Percentiles rank a stretch among this genome's conserved stretches.
These are phyloP conservation scores for Diplodus sargus DNA, from an alignment of 2,797 vertebrate genomes.

Conservation along the genomic window DNA sequence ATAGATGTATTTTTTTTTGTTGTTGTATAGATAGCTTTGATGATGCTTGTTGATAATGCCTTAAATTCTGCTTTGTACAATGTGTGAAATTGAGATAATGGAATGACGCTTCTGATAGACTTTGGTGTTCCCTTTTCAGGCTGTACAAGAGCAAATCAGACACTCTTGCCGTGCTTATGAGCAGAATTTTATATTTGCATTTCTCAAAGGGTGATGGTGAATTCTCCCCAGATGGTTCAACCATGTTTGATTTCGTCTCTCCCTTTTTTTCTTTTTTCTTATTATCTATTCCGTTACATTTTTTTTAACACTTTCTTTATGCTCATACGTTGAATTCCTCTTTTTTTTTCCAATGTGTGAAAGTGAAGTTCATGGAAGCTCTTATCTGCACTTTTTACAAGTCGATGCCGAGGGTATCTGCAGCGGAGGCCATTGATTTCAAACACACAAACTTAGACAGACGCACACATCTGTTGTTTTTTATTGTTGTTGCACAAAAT, in stretches of 20 bases:
- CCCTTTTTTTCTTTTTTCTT: background rate
- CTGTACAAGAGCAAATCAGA: conserved; percentile 51
- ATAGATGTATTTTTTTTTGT: conserved; percentile 66
- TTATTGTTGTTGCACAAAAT: conserved; percentile 60
- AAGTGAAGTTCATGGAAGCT: conserved; percentile 54
- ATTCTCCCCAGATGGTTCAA: conserved; percentile 19
- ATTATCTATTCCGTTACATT: conserved; percentile 10
- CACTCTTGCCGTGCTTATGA: conserved; percentile 13
- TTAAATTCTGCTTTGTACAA: conserved; percentile 85
- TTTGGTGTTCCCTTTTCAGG: conserved; percentile 53
- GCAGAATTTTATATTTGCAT: conserved; percentile 34
- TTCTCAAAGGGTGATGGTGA: conserved; percentile 13
- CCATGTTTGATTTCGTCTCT: background rate
- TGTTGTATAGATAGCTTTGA: conserved; percentile 77
- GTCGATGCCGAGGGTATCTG: conserved; percentile 43
- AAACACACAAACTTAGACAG: conserved; percentile 7
- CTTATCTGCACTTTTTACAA: conserved; percentile 64
- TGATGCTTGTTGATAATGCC: conserved; percentile 86
- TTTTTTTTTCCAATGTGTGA: conserved; percentile 26
- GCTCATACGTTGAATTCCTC: conserved; percentile 26
- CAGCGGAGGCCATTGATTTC: conserved; percentile 37
- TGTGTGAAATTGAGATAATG: conserved; percentile 65
- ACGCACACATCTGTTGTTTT: conserved; percentile 31
- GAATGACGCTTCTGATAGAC: conserved; percentile 61
- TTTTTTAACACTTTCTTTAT: conserved; percentile 32